Evolutionary conservation across 2,797 vertebrate species (phyloP), one percentile per base, ranked within the genome.

Genomic region (Gadopsis bispinosus): DNA sequence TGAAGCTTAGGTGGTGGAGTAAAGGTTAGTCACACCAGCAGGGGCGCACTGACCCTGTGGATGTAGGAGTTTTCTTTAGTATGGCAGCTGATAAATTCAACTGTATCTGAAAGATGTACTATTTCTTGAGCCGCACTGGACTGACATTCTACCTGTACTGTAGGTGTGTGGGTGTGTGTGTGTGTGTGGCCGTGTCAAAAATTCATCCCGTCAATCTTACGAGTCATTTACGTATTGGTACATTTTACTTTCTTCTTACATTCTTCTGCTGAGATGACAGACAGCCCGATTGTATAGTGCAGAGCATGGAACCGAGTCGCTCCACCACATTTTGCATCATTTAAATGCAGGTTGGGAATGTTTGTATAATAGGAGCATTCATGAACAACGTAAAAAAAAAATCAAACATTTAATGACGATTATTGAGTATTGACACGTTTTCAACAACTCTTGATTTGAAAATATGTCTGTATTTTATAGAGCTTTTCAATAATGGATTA

Each of bases 21-120:
- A 79, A 50, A 76, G 64, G 60, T 83, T 70, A 70, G 86, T 85
- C 69, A 76, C 80, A 75, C 17, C 41, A 61, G 75, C 69, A 65
- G 31, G 55, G 75, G 65, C 50, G 53, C 39, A 20, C 45, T n/a
- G 20, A 61, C 61, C 65, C 72, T 56, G 61, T 45, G 43, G 79
- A 47, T 53, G 58, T 48, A 7, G 17, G 20, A 59, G n/a, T 10
- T 47, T 22, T 41, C 20, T 69, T 51, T 4, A 11, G 16, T 13
- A 29, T 62, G 50, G 61, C 19, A n/a, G 31, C 14, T 47, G 45
- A 58, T 54, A 8, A 68, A 45, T 69, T 4, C 1, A 65, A 50
- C 37, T 39, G 37, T 39, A 39, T 9, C 37, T 3, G 2, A 39
- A 41, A 41, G 13, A 13, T 12, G 39, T 2, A 11, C 13, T 35